Evolutionary conservation across 2,113 vertebrate genomes (phyloP).

Genomic region (Hippoglossus stenolepis): DNA sequence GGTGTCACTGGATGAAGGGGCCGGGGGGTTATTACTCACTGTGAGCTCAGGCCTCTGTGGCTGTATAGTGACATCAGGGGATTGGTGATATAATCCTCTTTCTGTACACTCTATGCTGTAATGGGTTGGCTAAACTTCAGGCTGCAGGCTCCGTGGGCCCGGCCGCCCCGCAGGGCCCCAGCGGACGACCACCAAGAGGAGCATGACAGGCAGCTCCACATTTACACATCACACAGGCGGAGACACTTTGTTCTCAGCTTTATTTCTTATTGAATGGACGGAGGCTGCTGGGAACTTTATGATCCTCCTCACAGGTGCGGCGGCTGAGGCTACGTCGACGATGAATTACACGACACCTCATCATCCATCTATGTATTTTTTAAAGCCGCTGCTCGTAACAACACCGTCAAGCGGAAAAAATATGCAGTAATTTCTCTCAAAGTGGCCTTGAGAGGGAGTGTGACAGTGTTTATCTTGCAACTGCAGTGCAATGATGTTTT

Average conservation of each 20-base stretch:
- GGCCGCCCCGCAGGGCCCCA: background rate
- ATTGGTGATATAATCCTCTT: slow-evolving; percentile 77
- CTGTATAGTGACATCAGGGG: slow-evolving; percentile 69
- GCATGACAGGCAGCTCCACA: slow-evolving; percentile 4
- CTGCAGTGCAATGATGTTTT: background rate
- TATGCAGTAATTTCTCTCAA: background rate
- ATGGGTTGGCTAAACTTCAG: slow-evolving; percentile 21
- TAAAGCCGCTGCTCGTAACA: slow-evolving; percentile 21
- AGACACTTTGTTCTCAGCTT: slow-evolving; percentile 33
- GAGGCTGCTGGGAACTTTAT: slow-evolving; percentile 60
- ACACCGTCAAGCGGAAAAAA: background rate
- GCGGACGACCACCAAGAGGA: background rate
- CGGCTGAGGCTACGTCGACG: background rate
- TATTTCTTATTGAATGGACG: background rate
- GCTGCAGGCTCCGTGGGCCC: too few species aligned
- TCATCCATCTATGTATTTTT: slow-evolving; percentile 20
- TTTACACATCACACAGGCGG: slow-evolving; percentile 23
- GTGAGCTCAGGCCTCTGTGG: slow-evolving; percentile 42
- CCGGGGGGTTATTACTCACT: slow-evolving; percentile 1
- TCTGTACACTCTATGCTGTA: slow-evolving; percentile 41
- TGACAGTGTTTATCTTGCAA: background rate
- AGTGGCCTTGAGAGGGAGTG: background rate
- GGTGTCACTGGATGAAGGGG: background rate
- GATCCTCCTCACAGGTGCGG: slow-evolving; percentile 25
- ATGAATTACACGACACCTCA: slow-evolving; percentile 44